phyloP scores from a whole-genome alignment of 2,888 invertebrate species.

The Drosophila quinaria region DNA sequence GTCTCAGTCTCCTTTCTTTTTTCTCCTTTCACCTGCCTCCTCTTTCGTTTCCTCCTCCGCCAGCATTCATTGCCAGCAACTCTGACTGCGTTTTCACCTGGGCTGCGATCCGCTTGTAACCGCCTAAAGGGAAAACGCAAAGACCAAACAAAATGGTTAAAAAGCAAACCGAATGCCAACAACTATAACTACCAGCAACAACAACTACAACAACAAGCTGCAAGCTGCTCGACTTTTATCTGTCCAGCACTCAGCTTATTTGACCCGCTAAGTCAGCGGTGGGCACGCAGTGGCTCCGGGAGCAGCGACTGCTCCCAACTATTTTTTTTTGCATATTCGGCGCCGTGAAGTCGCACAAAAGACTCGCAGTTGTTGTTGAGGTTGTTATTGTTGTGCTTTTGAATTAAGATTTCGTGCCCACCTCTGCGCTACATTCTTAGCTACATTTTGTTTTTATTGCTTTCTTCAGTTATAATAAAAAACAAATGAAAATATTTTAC shows the following conservation, averaged over 20 bases:
- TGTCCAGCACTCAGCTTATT: background rate
- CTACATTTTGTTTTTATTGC: no score
- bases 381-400: no score
- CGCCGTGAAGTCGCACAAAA: no score
- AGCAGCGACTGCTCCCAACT: no score
- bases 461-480: no score
- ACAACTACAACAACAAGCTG: conserved; percentile 61
- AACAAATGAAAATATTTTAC: no score
- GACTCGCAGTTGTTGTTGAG: no score
- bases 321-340: no score
- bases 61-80: conserved; percentile 49
- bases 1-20: background rate
- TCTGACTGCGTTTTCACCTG: conserved; percentile 51
- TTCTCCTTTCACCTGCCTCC: background rate
- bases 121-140: conserved; percentile 59
- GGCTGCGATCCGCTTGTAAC: conserved; percentile 34
- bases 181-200: conserved; percentile 11
- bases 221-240: conserved; percentile 20
- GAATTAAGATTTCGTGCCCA: no score
- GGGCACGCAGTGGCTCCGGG: no score
- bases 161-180: conserved; percentile 69
- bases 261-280: no score
- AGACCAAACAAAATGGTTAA: conserved; percentile 79
- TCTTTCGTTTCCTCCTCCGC: background rate
- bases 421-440: no score